Percentiles rank a stretch among this genome's conserved stretches.
Evolutionary conservation across 2,113 vertebrate species (phyloP).

Genomic region (Cygnus buccinator): DNA sequence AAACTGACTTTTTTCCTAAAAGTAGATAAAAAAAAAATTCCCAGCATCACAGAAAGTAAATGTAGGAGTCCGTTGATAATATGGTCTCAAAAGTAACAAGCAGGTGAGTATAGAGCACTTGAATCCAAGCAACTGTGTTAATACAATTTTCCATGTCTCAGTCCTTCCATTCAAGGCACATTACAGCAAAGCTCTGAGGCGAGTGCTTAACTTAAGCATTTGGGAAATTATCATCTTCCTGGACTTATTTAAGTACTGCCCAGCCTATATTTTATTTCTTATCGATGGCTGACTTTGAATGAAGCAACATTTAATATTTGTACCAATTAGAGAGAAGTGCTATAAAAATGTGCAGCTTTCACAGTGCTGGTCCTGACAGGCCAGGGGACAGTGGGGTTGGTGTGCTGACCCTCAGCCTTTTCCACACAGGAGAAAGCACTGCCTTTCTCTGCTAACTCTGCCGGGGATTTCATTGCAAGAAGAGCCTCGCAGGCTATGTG

Average conservation of each 20-base stretch:
- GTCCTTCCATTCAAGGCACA: neutral
- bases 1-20: neutral
- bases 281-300: neutral
- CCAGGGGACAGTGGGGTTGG: neutral
- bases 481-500: fast-evolving
- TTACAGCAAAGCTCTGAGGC: slow-evolving; percentile 20
- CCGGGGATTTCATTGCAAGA: neutral
- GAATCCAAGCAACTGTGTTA: neutral
- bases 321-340: neutral
- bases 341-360: neutral
- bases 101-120: neutral
- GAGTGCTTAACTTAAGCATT: slow-evolving; percentile 29
- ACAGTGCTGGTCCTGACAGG: neutral
- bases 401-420: neutral
- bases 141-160: neutral
- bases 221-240: neutral
- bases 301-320: neutral
- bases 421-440: neutral
- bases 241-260: neutral
- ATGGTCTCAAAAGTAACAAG: neutral
- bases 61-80: neutral
- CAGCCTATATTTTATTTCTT: slow-evolving; percentile 25
- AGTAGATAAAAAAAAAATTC: neutral
- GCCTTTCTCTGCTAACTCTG: neutral
- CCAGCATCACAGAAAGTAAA: neutral